Percentiles rank a stretch among this genome's conserved stretches.
Conservation (phyloP, 2,797 vertebrate species). For the Tapera naevia region DNA sequence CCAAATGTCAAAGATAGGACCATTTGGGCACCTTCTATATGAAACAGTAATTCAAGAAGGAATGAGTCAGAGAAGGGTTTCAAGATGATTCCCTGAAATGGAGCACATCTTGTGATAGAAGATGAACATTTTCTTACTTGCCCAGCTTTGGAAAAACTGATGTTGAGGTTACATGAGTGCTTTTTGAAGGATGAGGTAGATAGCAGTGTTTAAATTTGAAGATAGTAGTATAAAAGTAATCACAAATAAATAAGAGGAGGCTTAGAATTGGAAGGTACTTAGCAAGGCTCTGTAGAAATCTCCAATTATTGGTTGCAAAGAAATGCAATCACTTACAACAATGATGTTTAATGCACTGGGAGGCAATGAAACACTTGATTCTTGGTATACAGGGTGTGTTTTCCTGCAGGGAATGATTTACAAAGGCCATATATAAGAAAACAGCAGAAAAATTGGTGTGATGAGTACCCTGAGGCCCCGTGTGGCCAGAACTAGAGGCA, state of each 20-base stretch:
- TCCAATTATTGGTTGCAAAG: background rate
- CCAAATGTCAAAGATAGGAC: background rate
- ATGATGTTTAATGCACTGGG: background rate
- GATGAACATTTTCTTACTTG: background rate
- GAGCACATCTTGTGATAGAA: background rate
- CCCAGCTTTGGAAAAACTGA: background rate
- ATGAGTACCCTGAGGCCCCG: background rate
- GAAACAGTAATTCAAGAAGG: background rate
- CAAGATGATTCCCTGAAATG: background rate
- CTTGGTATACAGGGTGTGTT: background rate
- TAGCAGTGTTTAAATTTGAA: background rate
- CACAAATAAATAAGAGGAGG: background rate
- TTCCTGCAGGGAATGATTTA: background rate
- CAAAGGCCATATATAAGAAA: background rate
- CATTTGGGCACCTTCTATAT: background rate
- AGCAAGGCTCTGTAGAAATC: background rate
- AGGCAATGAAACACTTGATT: background rate
- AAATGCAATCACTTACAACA: background rate
- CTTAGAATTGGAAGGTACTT: background rate
- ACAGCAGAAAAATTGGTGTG: background rate
- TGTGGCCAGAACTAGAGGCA: background rate
- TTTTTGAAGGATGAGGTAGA: background rate
- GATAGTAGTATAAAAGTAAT: background rate
- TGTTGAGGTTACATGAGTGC: background rate
- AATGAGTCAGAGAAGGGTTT: background rate